Evolutionary conservation across 2,888 invertebrate genomes (phyloP).

Genomic region (Orchesella flavescens): DNA sequence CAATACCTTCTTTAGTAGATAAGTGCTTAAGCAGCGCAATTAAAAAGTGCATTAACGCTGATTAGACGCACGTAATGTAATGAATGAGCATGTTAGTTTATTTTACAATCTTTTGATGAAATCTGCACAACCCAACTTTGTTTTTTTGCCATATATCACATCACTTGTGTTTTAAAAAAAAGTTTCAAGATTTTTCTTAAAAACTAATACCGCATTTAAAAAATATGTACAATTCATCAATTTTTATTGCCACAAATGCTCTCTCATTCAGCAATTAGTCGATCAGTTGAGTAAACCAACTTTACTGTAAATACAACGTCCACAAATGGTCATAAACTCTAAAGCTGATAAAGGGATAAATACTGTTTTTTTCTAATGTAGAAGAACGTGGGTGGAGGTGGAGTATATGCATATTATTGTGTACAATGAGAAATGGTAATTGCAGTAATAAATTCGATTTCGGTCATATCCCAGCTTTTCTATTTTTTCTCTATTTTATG

Average conservation of each 20-base stretch:
- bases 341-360: background rate
- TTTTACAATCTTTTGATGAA: background rate
- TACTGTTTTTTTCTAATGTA: background rate
- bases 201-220: background rate
- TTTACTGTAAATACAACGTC: too few relatives aligned
- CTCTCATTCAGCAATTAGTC: too few relatives aligned
- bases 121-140: background rate
- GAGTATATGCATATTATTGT: background rate
- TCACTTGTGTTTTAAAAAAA: background rate
- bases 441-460: slow-evolving; percentile 44
- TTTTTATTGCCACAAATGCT: too few relatives aligned
- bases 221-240: too few relatives aligned
- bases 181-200: background rate
- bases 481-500: slow-evolving; percentile 30
- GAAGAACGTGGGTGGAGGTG: background rate
- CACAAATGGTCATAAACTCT: too few relatives aligned
- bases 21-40: slow-evolving; percentile 10
- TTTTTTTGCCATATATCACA: background rate
- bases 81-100: slow-evolving; percentile 5
- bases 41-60: slow-evolving; percentile 27
- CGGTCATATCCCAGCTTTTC: slow-evolving; percentile 41
- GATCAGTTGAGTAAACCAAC: background rate
- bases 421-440: slow-evolving; percentile 42
- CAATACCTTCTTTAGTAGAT: background rate
- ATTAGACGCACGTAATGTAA: slow-evolving; percentile 5